A percentile compares a stretch with the other conserved stretches of the same genome.
These are phyloP conservation scores for Steinernema scapterisci DNA, from an alignment of 2,888 invertebrate genomes.

Conservation along the genomic window DNA sequence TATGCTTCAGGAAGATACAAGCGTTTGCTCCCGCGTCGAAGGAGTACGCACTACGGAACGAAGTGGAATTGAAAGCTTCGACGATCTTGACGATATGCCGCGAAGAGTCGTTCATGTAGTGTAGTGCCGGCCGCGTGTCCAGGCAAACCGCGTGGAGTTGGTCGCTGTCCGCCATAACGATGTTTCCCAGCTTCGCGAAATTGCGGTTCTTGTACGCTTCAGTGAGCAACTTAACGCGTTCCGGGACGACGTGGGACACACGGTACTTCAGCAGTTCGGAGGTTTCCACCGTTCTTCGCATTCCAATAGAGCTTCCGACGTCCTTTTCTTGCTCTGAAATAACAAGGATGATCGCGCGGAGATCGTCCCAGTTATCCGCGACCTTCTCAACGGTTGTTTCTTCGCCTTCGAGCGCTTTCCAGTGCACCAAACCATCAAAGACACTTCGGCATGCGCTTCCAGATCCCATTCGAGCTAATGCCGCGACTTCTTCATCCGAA, in stretches of 20 bases:
- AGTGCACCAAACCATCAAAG: constrained; percentile 90
- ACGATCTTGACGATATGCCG: constrained; percentile 80
- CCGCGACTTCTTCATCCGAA: constrained; percentile 59
- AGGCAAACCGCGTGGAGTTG: constrained; percentile 91
- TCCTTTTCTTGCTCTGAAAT: constrained; percentile 71
- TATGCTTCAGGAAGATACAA: constrained; percentile 40
- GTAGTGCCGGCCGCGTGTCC: constrained; percentile 89
- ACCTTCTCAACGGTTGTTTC: constrained; percentile 65
- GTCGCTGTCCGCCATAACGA: constrained; percentile 94
- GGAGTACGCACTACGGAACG: constrained; percentile 83
- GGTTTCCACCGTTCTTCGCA: constrained; percentile 81
- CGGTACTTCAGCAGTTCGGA: constrained; percentile 82
- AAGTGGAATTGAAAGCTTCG: constrained; percentile 78
- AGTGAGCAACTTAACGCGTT: constrained; percentile 72
- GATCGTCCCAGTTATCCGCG: constrained; percentile 83
- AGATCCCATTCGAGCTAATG: constrained; percentile 72
- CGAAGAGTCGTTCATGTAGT: constrained; percentile 87
- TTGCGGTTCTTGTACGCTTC: constrained; percentile 76
- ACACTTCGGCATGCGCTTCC: constrained; percentile 96
- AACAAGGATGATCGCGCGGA: constrained; percentile 86
- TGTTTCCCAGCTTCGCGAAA: constrained; percentile 83
- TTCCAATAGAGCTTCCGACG: constrained; percentile 76
- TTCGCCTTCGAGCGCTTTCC: constrained; percentile 76
- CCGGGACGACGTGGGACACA: constrained; percentile 77
- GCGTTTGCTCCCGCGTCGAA: constrained; percentile 95